These are phyloP conservation scores for Lepidothrix coronata DNA, from an alignment of 2,113 vertebrate species.

Conservation along the genomic window DNA sequence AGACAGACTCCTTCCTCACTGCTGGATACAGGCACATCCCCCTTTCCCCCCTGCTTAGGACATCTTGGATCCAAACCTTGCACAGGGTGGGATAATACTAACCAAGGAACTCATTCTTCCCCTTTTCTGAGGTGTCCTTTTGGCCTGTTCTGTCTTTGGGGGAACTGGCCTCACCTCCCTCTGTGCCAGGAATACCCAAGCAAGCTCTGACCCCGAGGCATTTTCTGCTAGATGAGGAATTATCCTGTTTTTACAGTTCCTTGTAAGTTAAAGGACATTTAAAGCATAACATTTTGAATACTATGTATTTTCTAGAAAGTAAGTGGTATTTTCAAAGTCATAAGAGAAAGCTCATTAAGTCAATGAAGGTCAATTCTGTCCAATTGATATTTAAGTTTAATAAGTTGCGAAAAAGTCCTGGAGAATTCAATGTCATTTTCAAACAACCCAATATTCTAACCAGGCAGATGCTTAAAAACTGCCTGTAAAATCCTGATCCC, in stretches of 20 bases:
- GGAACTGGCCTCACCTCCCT: background rate
- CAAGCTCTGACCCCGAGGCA: background rate
- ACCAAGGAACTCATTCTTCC: background rate
- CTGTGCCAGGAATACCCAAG: background rate
- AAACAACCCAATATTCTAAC: background rate
- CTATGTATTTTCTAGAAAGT: background rate
- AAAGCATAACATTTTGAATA: background rate
- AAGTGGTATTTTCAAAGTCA: background rate
- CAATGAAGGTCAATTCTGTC: background rate
- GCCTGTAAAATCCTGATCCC: slow-evolving; percentile 22
- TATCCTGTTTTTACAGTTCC: background rate
- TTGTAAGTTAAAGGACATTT: background rate
- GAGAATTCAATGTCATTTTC: slow-evolving; percentile 7
- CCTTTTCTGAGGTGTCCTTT: background rate
- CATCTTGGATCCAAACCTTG: background rate
- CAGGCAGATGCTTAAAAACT: slow-evolving; percentile 12
- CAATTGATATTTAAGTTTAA: slow-evolving; percentile 3
- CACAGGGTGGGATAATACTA: background rate
- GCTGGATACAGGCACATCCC: background rate
- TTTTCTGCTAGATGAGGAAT: background rate
- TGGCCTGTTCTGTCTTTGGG: background rate
- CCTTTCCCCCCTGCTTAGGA: background rate
- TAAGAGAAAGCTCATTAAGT: slow-evolving; percentile 9
- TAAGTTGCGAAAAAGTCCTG: background rate
- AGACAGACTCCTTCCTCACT: background rate